Conservation (phyloP, 2,888 invertebrate genomes). For the Xylota segnis region DNA sequence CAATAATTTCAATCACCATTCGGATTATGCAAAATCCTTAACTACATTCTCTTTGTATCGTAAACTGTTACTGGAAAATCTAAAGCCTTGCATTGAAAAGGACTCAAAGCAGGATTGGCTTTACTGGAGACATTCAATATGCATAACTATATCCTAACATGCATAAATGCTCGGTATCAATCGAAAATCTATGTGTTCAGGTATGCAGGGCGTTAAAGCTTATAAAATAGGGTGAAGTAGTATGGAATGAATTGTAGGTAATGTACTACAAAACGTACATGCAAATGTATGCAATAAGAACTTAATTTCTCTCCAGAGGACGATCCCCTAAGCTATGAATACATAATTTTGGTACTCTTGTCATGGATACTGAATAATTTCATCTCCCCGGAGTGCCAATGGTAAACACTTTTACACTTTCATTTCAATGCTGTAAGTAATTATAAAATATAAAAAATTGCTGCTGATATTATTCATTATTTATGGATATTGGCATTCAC, state of each 20-base stretch:
- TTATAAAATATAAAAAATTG: neutral
- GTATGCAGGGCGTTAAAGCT: constrained; percentile 31
- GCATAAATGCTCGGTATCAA: constrained; percentile 50
- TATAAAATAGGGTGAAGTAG: constrained; percentile 15
- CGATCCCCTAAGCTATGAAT: constrained; percentile 45
- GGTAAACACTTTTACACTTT: constrained; percentile 28
- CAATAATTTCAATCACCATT: constrained; percentile 40
- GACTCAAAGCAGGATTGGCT: constrained; percentile 59
- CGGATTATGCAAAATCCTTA: constrained; percentile 60
- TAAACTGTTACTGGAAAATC: constrained; percentile 27
- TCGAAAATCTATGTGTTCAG: constrained; percentile 18
- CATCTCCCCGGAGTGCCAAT: constrained; percentile 21
- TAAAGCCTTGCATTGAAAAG: constrained; percentile 34
- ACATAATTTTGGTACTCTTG: constrained; percentile 35
- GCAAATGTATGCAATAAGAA: constrained; percentile 48
- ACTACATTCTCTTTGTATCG: constrained; percentile 53
- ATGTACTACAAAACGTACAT: neutral
- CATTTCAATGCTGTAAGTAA: constrained; percentile 14
- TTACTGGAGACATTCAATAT: constrained; percentile 56
- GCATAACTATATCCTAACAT: constrained; percentile 53
- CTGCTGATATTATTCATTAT: neutral
- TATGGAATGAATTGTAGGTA: constrained; percentile 8
- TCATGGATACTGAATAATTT: constrained; percentile 33
- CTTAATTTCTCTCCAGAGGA: constrained; percentile 28
- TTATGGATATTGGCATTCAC: neutral